These are phyloP conservation scores for Ursus arctos DNA, from an alignment of 2,113 vertebrate genomes.

Conservation along the genomic window DNA sequence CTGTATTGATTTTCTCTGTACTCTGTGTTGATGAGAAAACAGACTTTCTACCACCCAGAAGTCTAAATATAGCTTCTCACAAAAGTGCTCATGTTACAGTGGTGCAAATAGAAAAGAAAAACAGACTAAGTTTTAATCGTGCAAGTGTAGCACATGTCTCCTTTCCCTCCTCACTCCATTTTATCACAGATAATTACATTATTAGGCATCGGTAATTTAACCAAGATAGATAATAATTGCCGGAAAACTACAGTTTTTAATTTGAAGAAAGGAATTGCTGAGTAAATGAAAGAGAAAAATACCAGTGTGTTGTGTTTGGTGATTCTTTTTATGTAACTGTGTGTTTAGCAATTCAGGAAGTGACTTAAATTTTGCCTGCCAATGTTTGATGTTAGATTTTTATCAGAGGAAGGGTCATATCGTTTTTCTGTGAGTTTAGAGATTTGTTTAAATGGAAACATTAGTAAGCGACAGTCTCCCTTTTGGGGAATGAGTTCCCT, in stretches of 20 bases:
- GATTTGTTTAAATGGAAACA: slow-evolving; percentile 75
- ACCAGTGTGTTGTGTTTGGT: neutral
- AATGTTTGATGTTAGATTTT: slow-evolving; percentile 71
- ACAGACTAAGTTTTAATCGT: slow-evolving; percentile 41
- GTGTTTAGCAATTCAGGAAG: slow-evolving; percentile 71
- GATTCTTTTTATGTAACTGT: slow-evolving; percentile 49
- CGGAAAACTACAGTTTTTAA: slow-evolving; percentile 50
- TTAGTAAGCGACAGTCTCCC: slow-evolving; percentile 9
- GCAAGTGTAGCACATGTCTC: neutral
- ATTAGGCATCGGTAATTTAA: slow-evolving; percentile 32
- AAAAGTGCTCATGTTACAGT: neutral
- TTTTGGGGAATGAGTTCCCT: neutral
- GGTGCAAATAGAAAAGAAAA: slow-evolving; percentile 52
- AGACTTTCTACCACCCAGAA: neutral
- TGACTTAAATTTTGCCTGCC: slow-evolving; percentile 65
- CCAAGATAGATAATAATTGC: slow-evolving; percentile 52
- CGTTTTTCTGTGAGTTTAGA: slow-evolving; percentile 68
- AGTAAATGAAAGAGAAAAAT: slow-evolving; percentile 16
- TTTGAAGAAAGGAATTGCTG: slow-evolving; percentile 55
- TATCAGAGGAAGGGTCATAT: slow-evolving; percentile 68
- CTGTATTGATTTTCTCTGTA: neutral
- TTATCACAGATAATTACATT: slow-evolving; percentile 35
- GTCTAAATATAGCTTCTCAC: neutral
- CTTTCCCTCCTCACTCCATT: slow-evolving; percentile 12
- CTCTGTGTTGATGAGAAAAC: neutral